Percentiles rank a stretch among this genome's conserved stretches.
These are phyloP conservation scores for Conus canariensis DNA, from an alignment of 2,888 invertebrate species.

Conservation along the genomic window DNA sequence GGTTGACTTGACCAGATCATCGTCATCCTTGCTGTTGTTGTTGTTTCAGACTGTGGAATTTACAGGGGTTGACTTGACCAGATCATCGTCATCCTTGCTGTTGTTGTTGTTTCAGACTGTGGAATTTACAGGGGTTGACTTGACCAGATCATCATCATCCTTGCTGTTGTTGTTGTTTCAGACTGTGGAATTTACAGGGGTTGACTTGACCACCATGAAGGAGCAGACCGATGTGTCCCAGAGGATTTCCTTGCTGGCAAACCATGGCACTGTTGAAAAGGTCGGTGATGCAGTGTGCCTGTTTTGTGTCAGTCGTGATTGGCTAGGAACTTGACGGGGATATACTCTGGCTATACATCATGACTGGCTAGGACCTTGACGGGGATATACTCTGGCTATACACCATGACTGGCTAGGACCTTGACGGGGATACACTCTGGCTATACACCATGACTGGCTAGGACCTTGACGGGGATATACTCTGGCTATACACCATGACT, in stretches of 20 bases:
- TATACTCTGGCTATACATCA: too few relatives aligned
- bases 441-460: too few relatives aligned
- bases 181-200: slow-evolving; percentile 62
- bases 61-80: background rate
- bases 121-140: background rate
- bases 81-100: too few relatives aligned
- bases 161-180: slow-evolving; percentile 38
- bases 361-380: too few relatives aligned
- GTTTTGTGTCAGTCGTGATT: background rate
- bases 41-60: background rate
- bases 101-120: background rate
- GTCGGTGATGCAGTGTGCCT: slow-evolving; percentile 53
- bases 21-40: background rate
- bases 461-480: too few relatives aligned
- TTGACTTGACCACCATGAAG: slow-evolving; percentile 62
- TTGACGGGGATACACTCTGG: too few relatives aligned
- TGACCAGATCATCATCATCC: too few relatives aligned
- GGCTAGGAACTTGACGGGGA: background rate
- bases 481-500: too few relatives aligned
- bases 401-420: too few relatives aligned
- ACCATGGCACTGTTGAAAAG: slow-evolving; percentile 68
- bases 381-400: too few relatives aligned
- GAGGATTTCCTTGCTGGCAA: slow-evolving; percentile 61
- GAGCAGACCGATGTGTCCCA: slow-evolving; percentile 67
- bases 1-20: background rate